These are phyloP conservation scores for Patella pellucida DNA, from an alignment of 2,888 invertebrate species.

Conservation along the genomic window DNA sequence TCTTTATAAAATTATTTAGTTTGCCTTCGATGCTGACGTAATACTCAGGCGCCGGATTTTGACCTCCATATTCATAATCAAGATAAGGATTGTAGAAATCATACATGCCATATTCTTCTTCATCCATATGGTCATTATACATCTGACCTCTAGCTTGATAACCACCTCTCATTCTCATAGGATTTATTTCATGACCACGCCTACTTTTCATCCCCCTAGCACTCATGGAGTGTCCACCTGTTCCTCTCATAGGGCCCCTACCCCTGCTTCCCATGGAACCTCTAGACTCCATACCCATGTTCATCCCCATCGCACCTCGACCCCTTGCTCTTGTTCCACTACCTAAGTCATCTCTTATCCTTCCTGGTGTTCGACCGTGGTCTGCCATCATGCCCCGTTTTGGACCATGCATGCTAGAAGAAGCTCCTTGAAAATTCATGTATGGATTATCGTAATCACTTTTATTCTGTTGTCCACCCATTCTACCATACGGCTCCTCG, in stretches of 20 bases:
- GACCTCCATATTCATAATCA: neutral
- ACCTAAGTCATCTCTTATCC: neutral
- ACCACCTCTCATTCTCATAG: neutral
- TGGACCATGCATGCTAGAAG: too few relatives aligned
- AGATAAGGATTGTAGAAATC: neutral
- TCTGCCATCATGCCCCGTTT: too few relatives aligned
- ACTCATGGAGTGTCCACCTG: neutral
- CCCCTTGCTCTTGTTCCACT: neutral
- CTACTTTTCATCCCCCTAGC: neutral
- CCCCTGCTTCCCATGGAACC: neutral
- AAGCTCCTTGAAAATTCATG: too few relatives aligned
- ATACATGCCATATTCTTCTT: neutral
- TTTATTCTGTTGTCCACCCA: too few relatives aligned
- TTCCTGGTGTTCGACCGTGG: neutral
- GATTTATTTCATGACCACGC: neutral
- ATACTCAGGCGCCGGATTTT: neutral
- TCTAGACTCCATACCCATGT: neutral
- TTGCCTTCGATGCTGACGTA: slow-evolving; percentile 5
- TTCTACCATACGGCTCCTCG: too few relatives aligned
- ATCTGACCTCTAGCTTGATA: neutral
- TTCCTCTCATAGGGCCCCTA: neutral
- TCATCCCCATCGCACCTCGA: too few relatives aligned
- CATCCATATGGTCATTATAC: too few relatives aligned
- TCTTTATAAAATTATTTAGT: neutral
- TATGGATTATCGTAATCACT: too few relatives aligned